Base-by-base conservation (phyloP, 2,797 vertebrate genomes). In the Hylomyscus alleni region DNA sequence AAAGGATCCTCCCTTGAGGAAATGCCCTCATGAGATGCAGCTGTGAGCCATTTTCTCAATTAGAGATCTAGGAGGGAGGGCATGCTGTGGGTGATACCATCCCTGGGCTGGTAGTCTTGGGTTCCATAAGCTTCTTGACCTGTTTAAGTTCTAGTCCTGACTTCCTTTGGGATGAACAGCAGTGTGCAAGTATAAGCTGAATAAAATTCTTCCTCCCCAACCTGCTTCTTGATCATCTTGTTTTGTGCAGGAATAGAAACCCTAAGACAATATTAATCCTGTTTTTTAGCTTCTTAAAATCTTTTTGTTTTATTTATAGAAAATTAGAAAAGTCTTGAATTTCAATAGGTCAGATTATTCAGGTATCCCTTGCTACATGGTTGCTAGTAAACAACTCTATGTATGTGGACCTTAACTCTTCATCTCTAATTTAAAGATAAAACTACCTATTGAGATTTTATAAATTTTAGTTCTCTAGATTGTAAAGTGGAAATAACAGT, bases 321-420 rank as follows among this genome's bases (percentile, higher is more conserved):
- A 73, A 96, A 69, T 54, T 14, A 87, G 13, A 87, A 14, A 94
- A 24, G 13, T 15, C 93, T 65, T 80, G 47, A 95, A 62, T 12
- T 95, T 89, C 90, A 47, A 37, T 17, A 17, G 50, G 76, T 95
- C 40, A 75, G 83, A 90, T 81, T 93, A 77, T 56, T 84, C 34
- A 77, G 1, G 31, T 82, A 34, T n/a, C 7, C 29, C 0, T 60
- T 91, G 29, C 8, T 37, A 56, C 72, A n/a, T 44, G 14, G 17
- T 58, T 73, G 37, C 50, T 47, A 26, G 44, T 82, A 19, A 89
- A 72, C 89, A 10, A 19, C 20, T 86, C 37, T 9, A 37, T 14
- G 5, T 62, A 8, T 76, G 62, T 13, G 29, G 85, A 47, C 14
- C 1, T 3, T 65, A 24, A 12, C 56, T 89, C 7, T 75, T 94